These are phyloP conservation scores for Ornithorhynchus anatinus DNA, from an alignment of 2,113 vertebrate genomes.

Conservation along the genomic window DNA sequence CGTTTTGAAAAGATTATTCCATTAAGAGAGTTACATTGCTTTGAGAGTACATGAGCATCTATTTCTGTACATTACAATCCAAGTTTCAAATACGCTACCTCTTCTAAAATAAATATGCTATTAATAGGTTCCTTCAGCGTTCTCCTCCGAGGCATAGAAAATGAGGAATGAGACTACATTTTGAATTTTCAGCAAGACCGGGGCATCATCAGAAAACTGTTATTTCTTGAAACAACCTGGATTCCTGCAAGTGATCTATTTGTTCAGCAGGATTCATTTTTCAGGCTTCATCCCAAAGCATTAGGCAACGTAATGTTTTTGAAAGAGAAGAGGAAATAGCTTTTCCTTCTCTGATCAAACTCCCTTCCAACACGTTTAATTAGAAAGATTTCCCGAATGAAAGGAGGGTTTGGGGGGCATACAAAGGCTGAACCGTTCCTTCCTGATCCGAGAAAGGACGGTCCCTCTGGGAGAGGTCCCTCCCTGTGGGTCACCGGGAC, in stretches of 20 bases:
- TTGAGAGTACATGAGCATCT: conserved; percentile 41
- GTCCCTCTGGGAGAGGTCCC: no score
- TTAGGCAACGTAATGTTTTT: conserved; percentile 50
- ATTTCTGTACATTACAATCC: conserved; percentile 52
- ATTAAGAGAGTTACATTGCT: conserved; percentile 38
- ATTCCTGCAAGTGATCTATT: conserved; percentile 51
- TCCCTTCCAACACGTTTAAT: conserved; percentile 27
- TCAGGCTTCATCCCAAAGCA: conserved; percentile 33
- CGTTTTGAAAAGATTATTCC: conserved; percentile 45
- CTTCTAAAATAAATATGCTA: conserved; percentile 58
- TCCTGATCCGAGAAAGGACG: no score
- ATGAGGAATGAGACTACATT: conserved; percentile 28
- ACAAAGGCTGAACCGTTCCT: no score
- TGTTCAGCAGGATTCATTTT: conserved; percentile 37
- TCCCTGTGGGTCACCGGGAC: no score
- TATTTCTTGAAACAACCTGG: conserved; percentile 56
- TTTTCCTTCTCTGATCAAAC: conserved; percentile 44
- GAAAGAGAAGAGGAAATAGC: conserved; percentile 44
- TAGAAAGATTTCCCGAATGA: background rate
- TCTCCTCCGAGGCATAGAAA: conserved; percentile 32
- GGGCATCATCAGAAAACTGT: conserved; percentile 46
- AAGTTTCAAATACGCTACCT: conserved; percentile 19
- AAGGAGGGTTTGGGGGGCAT: background rate
- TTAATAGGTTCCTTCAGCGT: conserved; percentile 50
- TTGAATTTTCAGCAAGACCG: conserved; percentile 46